Conservation (phyloP, 2,113 vertebrate species). For the Nettapus auritus region DNA sequence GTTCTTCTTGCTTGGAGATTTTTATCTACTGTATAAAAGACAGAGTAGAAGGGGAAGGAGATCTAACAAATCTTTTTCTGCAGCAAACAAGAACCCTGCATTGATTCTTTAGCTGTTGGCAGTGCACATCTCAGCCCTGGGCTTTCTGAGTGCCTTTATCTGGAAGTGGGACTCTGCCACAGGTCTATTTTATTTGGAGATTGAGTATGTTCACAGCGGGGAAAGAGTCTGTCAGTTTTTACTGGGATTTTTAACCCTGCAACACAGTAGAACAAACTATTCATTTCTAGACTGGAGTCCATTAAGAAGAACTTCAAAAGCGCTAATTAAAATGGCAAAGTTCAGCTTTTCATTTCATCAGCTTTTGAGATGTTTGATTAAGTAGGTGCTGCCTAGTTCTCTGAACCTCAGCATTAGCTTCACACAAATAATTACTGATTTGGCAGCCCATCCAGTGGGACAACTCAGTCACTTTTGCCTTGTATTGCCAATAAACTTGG, state of each 20-base stretch:
- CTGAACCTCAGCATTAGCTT: not conserved
- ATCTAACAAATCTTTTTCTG: not conserved
- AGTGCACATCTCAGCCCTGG: not conserved
- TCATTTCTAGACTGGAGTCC: not conserved
- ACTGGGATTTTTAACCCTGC: not conserved
- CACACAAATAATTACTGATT: not conserved
- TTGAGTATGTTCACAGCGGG: not conserved
- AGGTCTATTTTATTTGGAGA: not conserved
- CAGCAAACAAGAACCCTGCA: fast-evolving
- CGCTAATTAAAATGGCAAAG: not conserved
- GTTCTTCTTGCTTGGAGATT: not conserved
- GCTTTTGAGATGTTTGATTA: not conserved
- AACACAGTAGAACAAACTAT: not conserved
- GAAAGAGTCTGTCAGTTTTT: not conserved
- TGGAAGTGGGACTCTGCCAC: not conserved
- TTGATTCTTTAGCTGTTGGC: fast-evolving
- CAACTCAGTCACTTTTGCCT: not conserved
- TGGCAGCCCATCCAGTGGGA: not conserved
- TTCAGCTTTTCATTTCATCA: not conserved
- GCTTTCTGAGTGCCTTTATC: not conserved
- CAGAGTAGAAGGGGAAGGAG: not conserved
- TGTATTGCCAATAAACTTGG: not conserved
- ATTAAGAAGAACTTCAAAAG: not conserved
- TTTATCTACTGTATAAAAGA: not conserved
- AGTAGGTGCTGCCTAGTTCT: not conserved